phyloP scores from a whole-genome alignment of 1,140 invertebrate species.

The Drosophila chauvacae region DNA sequence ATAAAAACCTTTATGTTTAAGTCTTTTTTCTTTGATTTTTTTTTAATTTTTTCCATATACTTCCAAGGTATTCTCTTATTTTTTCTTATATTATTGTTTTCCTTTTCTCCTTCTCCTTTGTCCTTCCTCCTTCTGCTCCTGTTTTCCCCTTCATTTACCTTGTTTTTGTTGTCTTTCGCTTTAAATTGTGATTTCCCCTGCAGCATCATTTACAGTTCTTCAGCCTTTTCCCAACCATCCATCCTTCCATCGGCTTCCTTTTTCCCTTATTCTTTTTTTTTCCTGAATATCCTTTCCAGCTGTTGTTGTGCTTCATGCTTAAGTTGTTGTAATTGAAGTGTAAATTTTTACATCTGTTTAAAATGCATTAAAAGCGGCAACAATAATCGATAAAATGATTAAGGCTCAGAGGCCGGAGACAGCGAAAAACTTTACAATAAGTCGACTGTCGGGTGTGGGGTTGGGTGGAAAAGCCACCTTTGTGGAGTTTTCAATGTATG shows the following conservation, averaged over 20 bases:
- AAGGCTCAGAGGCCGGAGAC: slow-evolving; percentile 41
- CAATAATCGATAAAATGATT: slow-evolving; percentile 75
- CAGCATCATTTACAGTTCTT: slow-evolving; percentile 38
- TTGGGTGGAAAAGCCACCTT: slow-evolving; percentile 10
- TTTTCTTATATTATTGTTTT: slow-evolving; percentile 21
- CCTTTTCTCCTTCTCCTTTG: background rate
- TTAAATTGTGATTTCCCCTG: slow-evolving; percentile 40
- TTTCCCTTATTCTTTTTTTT: slow-evolving; percentile 11
- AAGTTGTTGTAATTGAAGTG: slow-evolving; percentile 77
- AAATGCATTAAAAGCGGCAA: slow-evolving; percentile 66
- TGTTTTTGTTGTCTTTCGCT: slow-evolving; percentile 43
- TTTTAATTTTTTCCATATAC: background rate
- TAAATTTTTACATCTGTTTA: slow-evolving; percentile 77
- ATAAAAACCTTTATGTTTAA: background rate
- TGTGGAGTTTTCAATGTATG: slow-evolving; percentile 2
- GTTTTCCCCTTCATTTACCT: slow-evolving; percentile 8
- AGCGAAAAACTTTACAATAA: slow-evolving; percentile 24
- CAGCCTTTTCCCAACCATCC: background rate
- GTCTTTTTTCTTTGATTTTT: background rate
- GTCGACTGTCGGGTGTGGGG: background rate
- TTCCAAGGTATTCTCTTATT: background rate
- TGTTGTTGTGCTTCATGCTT: slow-evolving; percentile 56
- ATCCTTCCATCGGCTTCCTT: slow-evolving; percentile 20
- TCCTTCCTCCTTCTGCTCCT: background rate
- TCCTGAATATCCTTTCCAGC: slow-evolving; percentile 28